Percentiles rank a stretch among this genome's conserved stretches.
phyloP scores from a whole-genome alignment of 2,797 vertebrate genomes.

The Acanthornis magna region DNA sequence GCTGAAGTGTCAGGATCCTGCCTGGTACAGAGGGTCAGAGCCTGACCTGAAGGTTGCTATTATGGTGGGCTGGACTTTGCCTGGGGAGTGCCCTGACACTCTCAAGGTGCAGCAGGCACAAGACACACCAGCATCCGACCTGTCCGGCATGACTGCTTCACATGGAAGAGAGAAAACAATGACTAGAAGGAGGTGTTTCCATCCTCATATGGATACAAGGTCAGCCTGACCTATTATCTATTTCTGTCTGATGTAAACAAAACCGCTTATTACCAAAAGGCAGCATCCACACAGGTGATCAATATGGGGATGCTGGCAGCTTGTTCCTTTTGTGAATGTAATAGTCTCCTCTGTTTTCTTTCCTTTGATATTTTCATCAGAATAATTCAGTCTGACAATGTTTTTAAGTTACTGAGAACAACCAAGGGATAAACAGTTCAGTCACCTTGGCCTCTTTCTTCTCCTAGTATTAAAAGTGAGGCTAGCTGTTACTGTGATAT shows the following conservation, averaged over 20 bases:
- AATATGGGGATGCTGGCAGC: background rate
- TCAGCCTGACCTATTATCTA: slow-evolving; percentile 7
- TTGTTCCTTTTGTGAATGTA: background rate
- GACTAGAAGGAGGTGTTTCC: background rate
- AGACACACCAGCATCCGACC: background rate
- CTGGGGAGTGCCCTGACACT: background rate
- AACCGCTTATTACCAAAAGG: slow-evolving; percentile 13
- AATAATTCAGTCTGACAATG: slow-evolving; percentile 58
- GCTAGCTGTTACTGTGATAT: slow-evolving; percentile 46
- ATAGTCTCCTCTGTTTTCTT: background rate
- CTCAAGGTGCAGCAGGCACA: background rate
- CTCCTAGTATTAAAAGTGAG: slow-evolving; percentile 25
- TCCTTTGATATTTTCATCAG: slow-evolving; percentile 52
- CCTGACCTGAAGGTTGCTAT: too few species aligned
- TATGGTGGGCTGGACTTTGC: background rate
- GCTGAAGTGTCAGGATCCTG: background rate
- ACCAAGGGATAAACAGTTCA: slow-evolving; percentile 51
- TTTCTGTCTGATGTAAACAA: slow-evolving; percentile 1
- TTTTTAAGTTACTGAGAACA: slow-evolving; percentile 49
- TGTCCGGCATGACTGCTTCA: background rate
- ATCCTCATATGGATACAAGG: background rate
- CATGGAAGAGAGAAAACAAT: background rate
- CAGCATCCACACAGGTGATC: background rate
- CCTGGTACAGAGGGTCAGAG: background rate
- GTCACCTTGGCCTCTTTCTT: slow-evolving; percentile 61